Evolutionary conservation across 2,797 vertebrate species (phyloP), one percentile per base, ranked within the genome.

Genomic region (Halcyon smyrnensis): DNA sequence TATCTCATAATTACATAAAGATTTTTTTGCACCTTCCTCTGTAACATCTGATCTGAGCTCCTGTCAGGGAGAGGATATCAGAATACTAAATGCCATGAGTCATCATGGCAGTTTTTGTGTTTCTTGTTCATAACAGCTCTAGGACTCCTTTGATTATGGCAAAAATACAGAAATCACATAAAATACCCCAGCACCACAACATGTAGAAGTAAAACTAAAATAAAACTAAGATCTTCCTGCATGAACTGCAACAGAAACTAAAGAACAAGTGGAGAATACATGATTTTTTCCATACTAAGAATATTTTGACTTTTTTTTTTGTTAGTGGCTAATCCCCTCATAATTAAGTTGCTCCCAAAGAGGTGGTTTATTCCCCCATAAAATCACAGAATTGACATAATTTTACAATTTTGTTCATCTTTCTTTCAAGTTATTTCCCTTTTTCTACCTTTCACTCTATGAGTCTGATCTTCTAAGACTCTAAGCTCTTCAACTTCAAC

Each of bases 81-180:
- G 80, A 87, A 90, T 86, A 86, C 63, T 86, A 79, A 91, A 91
- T 71, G 57, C 50, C n/a, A 90, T 94, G 91, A 95, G 84, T 94
- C 88, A 95, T 69, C 53, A 19, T 41, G 34, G 27, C 54, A 91
- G 62, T 65, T 90, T 71, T 79, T 75, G 84, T 50, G 37, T 37
- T 93, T 51, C 64, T 67, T 41, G 69, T 81, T 78, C 21, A 1
- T 64, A 84, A 71, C 9, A 69, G 12, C 50, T 75, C 41, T 51
- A 88, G 50, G 37, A 46, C 23, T 53, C 37, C 59, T 95, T 90
- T 76, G 53, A 82, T 87, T 87, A 68, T 43, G 50, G 67, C 20
- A 88, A 73, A 91, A 80, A 94, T 54, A 62, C 5, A 73, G 63
- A 84, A 84, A 69, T 76, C 24, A 67, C 46, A 48, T 10, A 36